phyloP scores from a whole-genome alignment of 2,888 invertebrate genomes.

The Patella ulyssiponensis region DNA sequence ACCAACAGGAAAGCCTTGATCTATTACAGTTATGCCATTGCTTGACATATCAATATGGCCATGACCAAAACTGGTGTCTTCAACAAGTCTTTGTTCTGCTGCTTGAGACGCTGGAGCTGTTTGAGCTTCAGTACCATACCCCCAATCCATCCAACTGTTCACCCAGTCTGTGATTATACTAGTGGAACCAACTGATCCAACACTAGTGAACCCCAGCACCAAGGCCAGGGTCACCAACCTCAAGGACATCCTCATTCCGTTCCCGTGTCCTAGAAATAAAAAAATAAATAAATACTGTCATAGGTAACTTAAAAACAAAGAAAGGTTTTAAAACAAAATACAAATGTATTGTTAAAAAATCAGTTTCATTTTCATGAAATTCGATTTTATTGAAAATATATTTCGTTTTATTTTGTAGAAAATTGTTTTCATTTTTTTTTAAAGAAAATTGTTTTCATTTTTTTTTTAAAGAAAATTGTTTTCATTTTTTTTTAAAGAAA shows the following conservation, averaged over 20 bases:
- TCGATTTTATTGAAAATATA: too few species aligned
- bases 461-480: too few species aligned
- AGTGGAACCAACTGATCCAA: neutral
- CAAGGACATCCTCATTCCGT: neutral
- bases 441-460: too few species aligned
- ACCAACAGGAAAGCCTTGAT: neutral
- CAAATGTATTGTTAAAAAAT: too few species aligned
- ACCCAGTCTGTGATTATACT: neutral
- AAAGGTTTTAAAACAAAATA: too few species aligned
- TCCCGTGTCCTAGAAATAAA: too few species aligned
- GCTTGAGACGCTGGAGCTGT: neutral
- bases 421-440: too few species aligned
- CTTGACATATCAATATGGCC: neutral
- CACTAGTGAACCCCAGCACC: neutral
- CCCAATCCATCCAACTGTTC: neutral
- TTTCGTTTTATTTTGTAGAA: too few species aligned
- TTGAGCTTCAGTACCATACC: neutral
- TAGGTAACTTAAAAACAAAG: too few species aligned
- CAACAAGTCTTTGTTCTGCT: neutral
- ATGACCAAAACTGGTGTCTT: neutral
- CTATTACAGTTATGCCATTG: neutral
- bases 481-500: too few species aligned
- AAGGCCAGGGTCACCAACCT: neutral
- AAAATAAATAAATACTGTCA: too few species aligned
- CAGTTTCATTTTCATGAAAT: too few species aligned